Evolutionary conservation across 2,888 invertebrate genomes (phyloP).

Genomic region (Schrankia costaestrigalis): DNA sequence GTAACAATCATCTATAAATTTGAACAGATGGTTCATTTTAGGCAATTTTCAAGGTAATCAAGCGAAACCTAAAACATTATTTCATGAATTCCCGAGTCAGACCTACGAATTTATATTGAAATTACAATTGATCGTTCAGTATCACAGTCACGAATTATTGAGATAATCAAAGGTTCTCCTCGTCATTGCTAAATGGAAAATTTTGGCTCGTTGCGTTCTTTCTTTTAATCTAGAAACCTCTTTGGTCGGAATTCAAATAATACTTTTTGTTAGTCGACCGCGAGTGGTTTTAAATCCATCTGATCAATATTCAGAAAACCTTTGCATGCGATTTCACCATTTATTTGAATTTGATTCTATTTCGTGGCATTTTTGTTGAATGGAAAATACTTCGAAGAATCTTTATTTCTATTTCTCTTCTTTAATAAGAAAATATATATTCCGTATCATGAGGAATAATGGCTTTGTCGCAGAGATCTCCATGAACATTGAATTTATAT

Average conservation of each 20-base stretch:
- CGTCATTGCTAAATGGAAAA: constrained; percentile 6
- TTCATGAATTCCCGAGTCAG: too few relatives aligned
- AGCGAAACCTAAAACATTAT: too few relatives aligned
- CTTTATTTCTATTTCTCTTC: too few relatives aligned
- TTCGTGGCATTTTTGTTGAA: constrained; percentile 24
- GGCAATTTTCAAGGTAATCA: too few relatives aligned
- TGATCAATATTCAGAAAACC: constrained; percentile 37
- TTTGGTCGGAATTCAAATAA: constrained; percentile 6
- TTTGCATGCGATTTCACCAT: constrained; percentile 20
- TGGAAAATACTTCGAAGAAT: too few relatives aligned
- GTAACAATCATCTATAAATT: too few relatives aligned
- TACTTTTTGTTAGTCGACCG: constrained; percentile 11
- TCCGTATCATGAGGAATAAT: too few relatives aligned
- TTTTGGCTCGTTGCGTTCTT: constrained; percentile 5
- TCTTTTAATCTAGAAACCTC: constrained; percentile 9
- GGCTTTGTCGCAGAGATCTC: too few relatives aligned
- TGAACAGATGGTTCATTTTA: too few relatives aligned
- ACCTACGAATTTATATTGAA: too few relatives aligned
- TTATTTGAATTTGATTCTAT: constrained; percentile 38
- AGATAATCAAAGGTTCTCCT: constrained; percentile 8
- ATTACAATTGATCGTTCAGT: constrained; percentile 3
- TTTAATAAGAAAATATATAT: too few relatives aligned
- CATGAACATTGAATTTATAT: too few relatives aligned
- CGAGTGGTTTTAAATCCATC: constrained; percentile 12
- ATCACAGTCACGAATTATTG: constrained; percentile 1